These are phyloP conservation scores for Athrips mouffetella DNA, from an alignment of 2,888 invertebrate species.

Conservation along the genomic window DNA sequence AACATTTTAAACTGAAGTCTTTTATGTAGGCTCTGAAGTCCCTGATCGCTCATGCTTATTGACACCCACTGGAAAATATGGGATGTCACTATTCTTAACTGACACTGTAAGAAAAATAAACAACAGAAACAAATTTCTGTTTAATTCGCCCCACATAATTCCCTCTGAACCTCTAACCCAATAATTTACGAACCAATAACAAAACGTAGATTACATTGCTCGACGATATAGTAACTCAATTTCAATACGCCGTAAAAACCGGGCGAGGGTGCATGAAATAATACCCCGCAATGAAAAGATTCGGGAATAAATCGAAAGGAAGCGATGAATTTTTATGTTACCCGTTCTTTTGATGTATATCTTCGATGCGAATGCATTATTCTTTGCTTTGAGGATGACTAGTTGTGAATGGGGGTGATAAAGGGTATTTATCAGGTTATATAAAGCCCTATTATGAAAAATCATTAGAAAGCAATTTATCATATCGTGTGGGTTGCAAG, in stretches of 20 bases:
- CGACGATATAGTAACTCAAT: conserved; percentile 9
- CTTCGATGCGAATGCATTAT: conserved; percentile 9
- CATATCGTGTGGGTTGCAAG: too few relatives aligned
- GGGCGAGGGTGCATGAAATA: conserved; percentile 25
- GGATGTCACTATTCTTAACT: too few relatives aligned
- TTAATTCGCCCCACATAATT: too few relatives aligned
- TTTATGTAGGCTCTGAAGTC: too few relatives aligned
- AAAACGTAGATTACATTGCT: conserved; percentile 4
- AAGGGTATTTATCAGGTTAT: not conserved
- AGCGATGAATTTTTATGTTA: conserved; percentile 25
- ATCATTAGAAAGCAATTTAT: too few relatives aligned
- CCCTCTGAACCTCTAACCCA: too few relatives aligned
- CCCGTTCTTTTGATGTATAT: conserved; percentile 18
- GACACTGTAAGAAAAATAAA: too few relatives aligned
- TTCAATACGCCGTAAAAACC: conserved; percentile 13
- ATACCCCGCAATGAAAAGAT: conserved; percentile 21
- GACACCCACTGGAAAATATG: too few relatives aligned
- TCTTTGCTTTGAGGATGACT: conserved; percentile 5
- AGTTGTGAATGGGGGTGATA: not conserved
- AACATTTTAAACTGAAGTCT: too few relatives aligned
- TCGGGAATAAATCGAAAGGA: conserved; percentile 20
- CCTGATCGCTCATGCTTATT: too few relatives aligned
- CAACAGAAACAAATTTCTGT: too few relatives aligned
- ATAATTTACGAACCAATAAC: conserved; percentile 15
- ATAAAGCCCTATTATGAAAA: too few relatives aligned